Evolutionary conservation across 2,888 invertebrate genomes (phyloP).

Genomic region (Morpho deidamia): DNA sequence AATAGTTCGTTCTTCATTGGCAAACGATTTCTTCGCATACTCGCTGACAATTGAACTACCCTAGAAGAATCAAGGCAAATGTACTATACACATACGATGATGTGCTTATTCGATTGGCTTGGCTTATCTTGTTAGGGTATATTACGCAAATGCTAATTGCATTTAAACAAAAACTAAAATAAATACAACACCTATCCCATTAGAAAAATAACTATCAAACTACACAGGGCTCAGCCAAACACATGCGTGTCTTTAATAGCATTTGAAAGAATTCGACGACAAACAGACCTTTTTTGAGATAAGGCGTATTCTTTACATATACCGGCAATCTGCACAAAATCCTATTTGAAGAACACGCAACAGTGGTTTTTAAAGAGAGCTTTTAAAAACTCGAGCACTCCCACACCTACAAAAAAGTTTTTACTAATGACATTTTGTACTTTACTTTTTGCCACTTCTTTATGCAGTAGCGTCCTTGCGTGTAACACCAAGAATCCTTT

Average conservation of each 20-base stretch:
- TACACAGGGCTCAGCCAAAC: too few species aligned
- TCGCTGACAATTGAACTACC: too few species aligned
- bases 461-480: slow-evolving; percentile 45
- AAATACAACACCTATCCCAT: too few species aligned
- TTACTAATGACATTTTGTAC: slow-evolving; percentile 36
- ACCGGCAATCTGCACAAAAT: slow-evolving; percentile 62
- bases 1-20: too few species aligned
- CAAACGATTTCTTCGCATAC: too few species aligned
- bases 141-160: too few species aligned
- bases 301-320: slow-evolving; percentile 51
- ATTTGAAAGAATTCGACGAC: slow-evolving; percentile 52
- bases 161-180: too few species aligned
- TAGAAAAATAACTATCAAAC: too few species aligned
- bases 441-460: slow-evolving; percentile 47
- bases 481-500: slow-evolving; percentile 47
- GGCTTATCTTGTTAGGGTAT: too few species aligned
- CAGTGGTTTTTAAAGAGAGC: slow-evolving; percentile 61
- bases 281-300: slow-evolving; percentile 50
- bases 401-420: slow-evolving; percentile 63
- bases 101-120: too few species aligned
- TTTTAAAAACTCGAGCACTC: slow-evolving; percentile 52
- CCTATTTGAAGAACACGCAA: slow-evolving; percentile 71
- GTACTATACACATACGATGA: too few species aligned
- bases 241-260: slow-evolving; percentile 48
- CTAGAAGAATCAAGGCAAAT: too few species aligned